A percentile compares a stretch with the other conserved stretches of the same genome.
These are phyloP conservation scores for Paramormyrops hopkinsi DNA, from an alignment of 2,797 vertebrate genomes.

Conservation along the genomic window DNA sequence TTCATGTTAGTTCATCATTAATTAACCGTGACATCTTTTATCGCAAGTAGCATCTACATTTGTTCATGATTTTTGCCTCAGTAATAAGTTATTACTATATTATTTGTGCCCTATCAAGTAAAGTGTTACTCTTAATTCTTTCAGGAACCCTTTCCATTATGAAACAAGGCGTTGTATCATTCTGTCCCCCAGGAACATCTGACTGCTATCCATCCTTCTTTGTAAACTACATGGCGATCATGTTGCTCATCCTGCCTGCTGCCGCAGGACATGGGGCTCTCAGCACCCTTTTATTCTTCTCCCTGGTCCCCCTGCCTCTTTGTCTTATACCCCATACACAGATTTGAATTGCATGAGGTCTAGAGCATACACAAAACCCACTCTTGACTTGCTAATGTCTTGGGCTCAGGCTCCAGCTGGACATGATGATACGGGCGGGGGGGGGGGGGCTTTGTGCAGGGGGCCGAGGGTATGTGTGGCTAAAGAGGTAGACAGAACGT, in stretches of 20 bases:
- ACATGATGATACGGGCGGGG: slow-evolving; percentile 46
- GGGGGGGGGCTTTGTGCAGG: neutral
- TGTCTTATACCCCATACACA: slow-evolving; percentile 23
- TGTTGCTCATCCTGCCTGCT: slow-evolving; percentile 45
- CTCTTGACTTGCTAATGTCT: slow-evolving; percentile 48
- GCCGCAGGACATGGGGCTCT: slow-evolving; percentile 41
- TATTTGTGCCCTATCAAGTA: neutral
- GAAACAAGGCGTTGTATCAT: neutral
- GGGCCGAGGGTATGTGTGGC: slow-evolving; percentile 33
- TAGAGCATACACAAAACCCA: slow-evolving; percentile 37
- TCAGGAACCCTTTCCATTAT: neutral
- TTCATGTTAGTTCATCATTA: neutral
- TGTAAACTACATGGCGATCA: slow-evolving; percentile 29
- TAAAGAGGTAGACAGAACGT: slow-evolving; percentile 40
- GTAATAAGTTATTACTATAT: neutral
- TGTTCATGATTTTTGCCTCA: neutral
- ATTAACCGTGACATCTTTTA: neutral
- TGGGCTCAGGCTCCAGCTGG: slow-evolving; percentile 52
- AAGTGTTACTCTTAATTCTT: neutral
- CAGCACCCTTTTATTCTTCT: slow-evolving; percentile 23
- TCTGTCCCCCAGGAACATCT: neutral
- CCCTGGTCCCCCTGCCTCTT: neutral
- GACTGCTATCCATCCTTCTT: neutral
- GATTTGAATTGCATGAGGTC: slow-evolving; percentile 57
- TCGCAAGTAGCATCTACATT: neutral